phyloP scores from a whole-genome alignment of 1,140 invertebrate species.

The Tetranychus cinnabarinus region DNA sequence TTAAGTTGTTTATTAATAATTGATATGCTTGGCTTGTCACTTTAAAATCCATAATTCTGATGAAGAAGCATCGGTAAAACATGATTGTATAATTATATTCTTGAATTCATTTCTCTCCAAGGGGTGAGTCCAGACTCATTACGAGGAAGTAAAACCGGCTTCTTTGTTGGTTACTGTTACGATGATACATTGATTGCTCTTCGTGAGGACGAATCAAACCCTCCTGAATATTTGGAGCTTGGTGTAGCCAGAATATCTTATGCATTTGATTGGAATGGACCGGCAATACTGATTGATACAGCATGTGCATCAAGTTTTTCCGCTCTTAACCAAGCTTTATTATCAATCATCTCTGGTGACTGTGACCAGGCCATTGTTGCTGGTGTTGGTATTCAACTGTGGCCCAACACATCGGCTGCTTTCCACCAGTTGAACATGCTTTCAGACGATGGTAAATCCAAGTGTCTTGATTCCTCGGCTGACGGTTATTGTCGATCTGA shows the following conservation, averaged over 20 bases:
- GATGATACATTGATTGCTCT: slow-evolving; percentile 2
- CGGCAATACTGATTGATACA: slow-evolving; percentile 75
- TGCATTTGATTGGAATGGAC: slow-evolving; percentile 67
- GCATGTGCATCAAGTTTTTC: slow-evolving; percentile 79
- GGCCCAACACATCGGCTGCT: slow-evolving; percentile 61
- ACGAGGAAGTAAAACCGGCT: slow-evolving; percentile 46
- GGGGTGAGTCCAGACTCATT: slow-evolving; percentile 18
- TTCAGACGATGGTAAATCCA: slow-evolving; percentile 6
- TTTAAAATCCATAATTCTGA: too few species aligned
- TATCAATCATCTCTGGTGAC: slow-evolving; percentile 51
- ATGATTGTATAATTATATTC: too few species aligned
- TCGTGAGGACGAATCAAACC: slow-evolving; percentile 13
- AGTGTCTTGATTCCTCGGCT: slow-evolving; percentile 9
- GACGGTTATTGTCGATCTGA: slow-evolving; percentile 21
- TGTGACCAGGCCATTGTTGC: slow-evolving; percentile 79
- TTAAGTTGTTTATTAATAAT: too few species aligned
- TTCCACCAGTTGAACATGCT: slow-evolving; percentile 29
- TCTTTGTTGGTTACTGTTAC: slow-evolving; percentile 59
- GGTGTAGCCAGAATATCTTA: slow-evolving; percentile 75
- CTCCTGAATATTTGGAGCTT: slow-evolving; percentile 79
- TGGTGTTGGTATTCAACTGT: slow-evolving; percentile 55
- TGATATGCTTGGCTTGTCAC: too few species aligned
- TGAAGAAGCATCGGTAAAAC: too few species aligned
- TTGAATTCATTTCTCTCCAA: background rate
- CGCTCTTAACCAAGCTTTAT: slow-evolving; percentile 48